These are phyloP conservation scores for Cataglyphis altisquamis DNA, from an alignment of 2,888 invertebrate species.

Conservation along the genomic window DNA sequence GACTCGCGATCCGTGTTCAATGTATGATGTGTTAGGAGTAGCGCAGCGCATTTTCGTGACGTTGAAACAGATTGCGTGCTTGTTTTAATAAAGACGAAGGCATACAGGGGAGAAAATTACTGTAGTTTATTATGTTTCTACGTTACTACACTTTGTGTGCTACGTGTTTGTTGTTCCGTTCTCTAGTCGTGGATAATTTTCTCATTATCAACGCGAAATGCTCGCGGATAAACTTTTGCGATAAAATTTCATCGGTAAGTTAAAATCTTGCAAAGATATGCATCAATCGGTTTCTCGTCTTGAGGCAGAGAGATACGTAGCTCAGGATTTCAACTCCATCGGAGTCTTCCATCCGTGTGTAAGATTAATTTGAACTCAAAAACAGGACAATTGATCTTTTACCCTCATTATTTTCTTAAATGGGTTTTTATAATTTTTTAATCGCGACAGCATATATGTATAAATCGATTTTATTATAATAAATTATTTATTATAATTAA, in stretches of 20 bases:
- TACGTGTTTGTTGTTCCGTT: slow-evolving; percentile 60
- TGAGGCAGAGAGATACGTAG: neutral
- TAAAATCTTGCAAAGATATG: neutral
- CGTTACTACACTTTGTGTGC: slow-evolving; percentile 44
- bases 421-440: neutral
- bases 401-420: neutral
- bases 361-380: slow-evolving; percentile 10
- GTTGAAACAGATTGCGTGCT: slow-evolving; percentile 63
- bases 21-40: slow-evolving; percentile 27
- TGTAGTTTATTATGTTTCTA: slow-evolving; percentile 64
- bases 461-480: neutral
- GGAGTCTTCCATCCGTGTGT: slow-evolving; percentile 3
- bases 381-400: neutral
- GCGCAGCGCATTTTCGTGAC: slow-evolving; percentile 62
- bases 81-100: slow-evolving; percentile 64
- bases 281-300: neutral
- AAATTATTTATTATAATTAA: slow-evolving; percentile 6
- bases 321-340: neutral
- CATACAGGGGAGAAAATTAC: slow-evolving; percentile 62
- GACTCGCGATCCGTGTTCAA: neutral
- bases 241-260: slow-evolving; percentile 47
- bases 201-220: slow-evolving; percentile 64
- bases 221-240: slow-evolving; percentile 45
- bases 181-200: slow-evolving; percentile 56
- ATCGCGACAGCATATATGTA: neutral